Conservation (phyloP, 1,140 invertebrate genomes). For the Palaemon carinicauda region DNA sequence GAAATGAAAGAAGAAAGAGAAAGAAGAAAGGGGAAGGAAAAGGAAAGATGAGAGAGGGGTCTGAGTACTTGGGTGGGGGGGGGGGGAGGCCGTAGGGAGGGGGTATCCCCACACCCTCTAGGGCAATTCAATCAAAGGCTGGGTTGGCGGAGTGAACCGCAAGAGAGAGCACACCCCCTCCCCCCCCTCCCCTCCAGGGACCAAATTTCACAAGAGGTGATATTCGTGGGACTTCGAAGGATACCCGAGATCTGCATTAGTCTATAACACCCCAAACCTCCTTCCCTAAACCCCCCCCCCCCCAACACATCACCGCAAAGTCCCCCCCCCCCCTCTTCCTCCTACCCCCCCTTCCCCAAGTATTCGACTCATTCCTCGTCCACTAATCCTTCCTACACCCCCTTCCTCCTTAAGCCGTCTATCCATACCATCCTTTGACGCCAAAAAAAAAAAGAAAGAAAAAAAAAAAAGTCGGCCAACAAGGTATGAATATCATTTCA, state of each 20-base stretch:
- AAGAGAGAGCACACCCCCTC: constrained; percentile 3
- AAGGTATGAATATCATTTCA: no score
- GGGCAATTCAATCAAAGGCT: constrained; percentile 30
- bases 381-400: not conserved
- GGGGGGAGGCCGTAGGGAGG: not conserved
- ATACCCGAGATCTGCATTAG: not conserved
- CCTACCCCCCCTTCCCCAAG: not conserved
- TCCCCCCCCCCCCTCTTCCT: not conserved
- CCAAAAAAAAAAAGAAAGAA: no score
- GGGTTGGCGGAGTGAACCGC: constrained; percentile 15
- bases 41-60: not conserved
- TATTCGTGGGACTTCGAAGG: constrained; percentile 14
- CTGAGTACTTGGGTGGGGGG: not conserved
- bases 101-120: not conserved
- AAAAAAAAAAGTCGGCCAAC: no score
- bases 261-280: no score
- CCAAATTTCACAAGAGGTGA: not conserved
- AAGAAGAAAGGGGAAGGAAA: not conserved
- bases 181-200: no score
- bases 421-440: not conserved
- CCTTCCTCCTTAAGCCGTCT: not conserved
- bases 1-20: not conserved
- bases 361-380: not conserved
- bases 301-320: not conserved
- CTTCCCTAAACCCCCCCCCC: no score